Evolutionary conservation across 2,888 invertebrate genomes (phyloP).

Genomic region (Diaphora mendica): DNA sequence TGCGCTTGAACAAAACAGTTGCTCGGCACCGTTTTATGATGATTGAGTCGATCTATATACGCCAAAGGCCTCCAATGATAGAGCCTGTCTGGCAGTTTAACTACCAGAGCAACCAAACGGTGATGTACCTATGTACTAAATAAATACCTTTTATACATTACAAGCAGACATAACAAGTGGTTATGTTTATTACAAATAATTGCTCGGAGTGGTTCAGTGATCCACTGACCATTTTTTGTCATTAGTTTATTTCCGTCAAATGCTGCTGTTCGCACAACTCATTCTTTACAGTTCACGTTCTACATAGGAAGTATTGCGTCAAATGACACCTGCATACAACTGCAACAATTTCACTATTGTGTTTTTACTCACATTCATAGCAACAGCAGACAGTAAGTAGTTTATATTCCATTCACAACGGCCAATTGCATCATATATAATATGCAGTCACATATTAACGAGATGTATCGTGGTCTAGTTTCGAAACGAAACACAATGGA

Average conservation of each 20-base stretch:
- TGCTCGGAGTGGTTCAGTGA: not conserved
- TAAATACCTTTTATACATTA: not conserved
- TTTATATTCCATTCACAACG: conserved; percentile 24
- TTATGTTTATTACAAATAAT: not conserved
- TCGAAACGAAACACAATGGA: conserved; percentile 52
- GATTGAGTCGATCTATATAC: too few species aligned
- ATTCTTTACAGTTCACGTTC: not conserved
- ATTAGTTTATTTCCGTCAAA: not conserved
- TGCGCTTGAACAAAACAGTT: too few species aligned
- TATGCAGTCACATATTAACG: conserved; percentile 8
- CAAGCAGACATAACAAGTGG: not conserved
- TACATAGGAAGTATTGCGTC: not conserved
- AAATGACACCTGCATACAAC: not conserved
- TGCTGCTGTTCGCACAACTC: not conserved
- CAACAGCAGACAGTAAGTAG: not conserved
- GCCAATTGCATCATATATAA: conserved; percentile 33
- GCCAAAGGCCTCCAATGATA: too few species aligned
- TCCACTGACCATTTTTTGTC: not conserved
- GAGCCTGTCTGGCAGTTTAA: too few species aligned
- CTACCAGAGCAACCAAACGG: too few species aligned
- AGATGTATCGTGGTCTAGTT: conserved; percentile 49
- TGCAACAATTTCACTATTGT: not conserved
- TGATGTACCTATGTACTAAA: too few species aligned
- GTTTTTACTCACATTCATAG: not conserved
- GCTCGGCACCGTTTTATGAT: too few species aligned